Evolutionary conservation across 1,140 invertebrate genomes (phyloP), one percentile per base, ranked within the genome.

Genomic region (Dreissena polymorpha): DNA sequence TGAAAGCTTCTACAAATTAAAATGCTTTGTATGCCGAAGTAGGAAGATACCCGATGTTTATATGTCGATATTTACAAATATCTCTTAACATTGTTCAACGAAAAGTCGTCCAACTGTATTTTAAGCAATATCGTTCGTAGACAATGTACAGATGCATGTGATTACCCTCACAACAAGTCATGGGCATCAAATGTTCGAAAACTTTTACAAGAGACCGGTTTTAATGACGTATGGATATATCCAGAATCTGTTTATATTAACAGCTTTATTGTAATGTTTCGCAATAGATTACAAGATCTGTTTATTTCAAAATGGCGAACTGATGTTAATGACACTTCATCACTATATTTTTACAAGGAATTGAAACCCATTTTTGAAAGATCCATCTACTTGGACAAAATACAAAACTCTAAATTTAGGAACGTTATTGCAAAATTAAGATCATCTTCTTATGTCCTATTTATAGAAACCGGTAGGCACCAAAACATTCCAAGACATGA

Each of bases 51-150:
- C 70, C 39, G 55, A 27, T 72, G 23, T 53, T 51, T 53, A 53
- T 72, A 53, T 12, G 10, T 27, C 39, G 5, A 29, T 71, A 49
- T 0, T n/a, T 71, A 5, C 12, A 49, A 71, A 49, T 71, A 71
- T 51, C 10, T 13, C 21, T 50, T 71, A n/a, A 27, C 3, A 51
- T 71, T 71, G 12, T 39, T 49, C 29, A 14, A 10, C n/a, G n/a
- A 71, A 49, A 71, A 71, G 39, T 49, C 29, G 16, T 49, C n/a
- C 14, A 71, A 71, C 51, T 71, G 69, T 39, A 27, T 71, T 21
- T 21, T 71, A 51, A 14, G 18, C 39, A 18, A 0, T 49, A 71
- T 71, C 14, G 10, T 49, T 39, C 29, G 51, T 49, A 71, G 14
- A n/a, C 13, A 10, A 21, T 49, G 69, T 21, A 27, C 5, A 71